Base-by-base conservation (phyloP, 1,140 invertebrate genomes). In the Aricia agestis region DNA sequence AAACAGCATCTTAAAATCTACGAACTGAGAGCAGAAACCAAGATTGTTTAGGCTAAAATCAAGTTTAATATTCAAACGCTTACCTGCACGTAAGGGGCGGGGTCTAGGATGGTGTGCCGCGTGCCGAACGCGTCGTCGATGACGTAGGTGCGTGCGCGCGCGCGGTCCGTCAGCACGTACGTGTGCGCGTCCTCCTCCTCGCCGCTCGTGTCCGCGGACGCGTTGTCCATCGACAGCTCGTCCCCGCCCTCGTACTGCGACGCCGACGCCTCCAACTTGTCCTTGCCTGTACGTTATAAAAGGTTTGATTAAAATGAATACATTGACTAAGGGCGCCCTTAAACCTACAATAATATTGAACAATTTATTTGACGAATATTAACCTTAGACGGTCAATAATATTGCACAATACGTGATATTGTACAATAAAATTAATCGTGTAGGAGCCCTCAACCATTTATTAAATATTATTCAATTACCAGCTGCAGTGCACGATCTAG, bases 91-190 rank as follows among this genome's bases (percentile, higher is more conserved):
- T 57, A 19, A 4, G 75, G 80, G 25, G 72, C 69, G 9, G 90
- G 89, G 74, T 91, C 87, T 9, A 92, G 81, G 61, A 92, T 84
- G 69, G 89, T 88, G 74, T 84, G 79, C 6, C 77, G 45, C 10
- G 76, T 69, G 66, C 80, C 85, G 57, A 89, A 79, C 73, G 82
- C 84, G 80, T 91, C 87, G 61, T 80, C 76, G 32, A 92, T 77
- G 25, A 86, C 72, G 78, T 89, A 90, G n/a, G 81, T 78, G 67
- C 84, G 74, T 66, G 87, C 82, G 52, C 86, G 81, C 66, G 80
- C 78, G 59, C 82, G 74, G 79, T 84, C 84, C 65, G 89, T 90
- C 66, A 92, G 83, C 72, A 91, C 86, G 81, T 88, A 92, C 66
- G 88, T 90, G 72, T 89, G 89, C 31, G 78, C 82, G 18, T 72